phyloP scores from a whole-genome alignment of 2,888 invertebrate genomes.

The Stratiomys singularior region DNA sequence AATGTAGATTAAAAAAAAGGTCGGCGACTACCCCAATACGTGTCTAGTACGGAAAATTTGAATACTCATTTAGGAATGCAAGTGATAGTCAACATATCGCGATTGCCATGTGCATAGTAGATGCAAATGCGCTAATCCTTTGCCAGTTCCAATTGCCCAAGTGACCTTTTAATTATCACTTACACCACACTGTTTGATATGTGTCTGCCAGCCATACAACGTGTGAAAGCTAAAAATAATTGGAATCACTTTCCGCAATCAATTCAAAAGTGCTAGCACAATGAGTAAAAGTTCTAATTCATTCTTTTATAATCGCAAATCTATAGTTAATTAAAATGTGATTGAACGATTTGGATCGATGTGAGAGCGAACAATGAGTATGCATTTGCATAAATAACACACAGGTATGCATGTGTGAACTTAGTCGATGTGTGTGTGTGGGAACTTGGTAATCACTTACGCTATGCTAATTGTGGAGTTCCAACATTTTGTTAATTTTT shows the following conservation, averaged over 20 bases:
- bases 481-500: no score
- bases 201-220: neutral
- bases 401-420: no score
- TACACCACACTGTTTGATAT: neutral
- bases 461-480: no score
- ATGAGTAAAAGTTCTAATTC: neutral
- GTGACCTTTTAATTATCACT: conserved; percentile 14
- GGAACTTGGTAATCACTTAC: no score
- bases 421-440: no score
- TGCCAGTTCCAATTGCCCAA: neutral
- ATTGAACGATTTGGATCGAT: conserved; percentile 3
- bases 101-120: no score
- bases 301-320: neutral
- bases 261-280: neutral
- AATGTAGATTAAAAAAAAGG: neutral
- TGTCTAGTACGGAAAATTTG: neutral
- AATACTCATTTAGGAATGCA: neutral
- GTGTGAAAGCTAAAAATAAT: conserved; percentile 1
- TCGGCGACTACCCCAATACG: neutral
- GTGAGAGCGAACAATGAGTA: no score
- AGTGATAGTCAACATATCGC: no score
- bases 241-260: conserved; percentile 6
- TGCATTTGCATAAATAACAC: no score
- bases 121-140: no score
- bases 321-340: conserved; percentile 1